Evolutionary conservation across 2,113 vertebrate genomes (phyloP), one percentile per base, ranked within the genome.

Genomic region (Pollimyrus isidori): DNA sequence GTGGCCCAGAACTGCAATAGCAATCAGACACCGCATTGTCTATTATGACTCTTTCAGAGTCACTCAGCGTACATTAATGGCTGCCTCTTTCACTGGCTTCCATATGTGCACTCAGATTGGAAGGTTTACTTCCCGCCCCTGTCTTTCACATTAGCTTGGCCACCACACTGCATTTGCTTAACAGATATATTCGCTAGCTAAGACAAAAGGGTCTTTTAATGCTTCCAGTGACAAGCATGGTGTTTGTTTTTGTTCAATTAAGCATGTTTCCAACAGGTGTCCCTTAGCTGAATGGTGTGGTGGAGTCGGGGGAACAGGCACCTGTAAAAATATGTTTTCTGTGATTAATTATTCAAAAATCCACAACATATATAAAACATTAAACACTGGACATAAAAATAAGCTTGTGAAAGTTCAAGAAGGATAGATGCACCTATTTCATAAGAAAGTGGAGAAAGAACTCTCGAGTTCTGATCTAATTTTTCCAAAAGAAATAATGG

Each of bases 1-100:
- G 30, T 19, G 30, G 69, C 69, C 30, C 69, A 65, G 0, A 11
- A 65, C 23, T 58, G 21, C 56, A 19, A 58, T 23, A 7, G 56
- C 58, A 80, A 17, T 17, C 76, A 96, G 95, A 35, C 35, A 1
- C 35, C 1, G 35, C 35, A 35, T 35, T 35, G 35, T 35, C 35
- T 35, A 35, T 35, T 35, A 35, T 35, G 35, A 35, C 35, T 35
- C 35, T 35, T 35, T 35, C 35, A 35, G n/a, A n/a, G n/a, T 95
- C 95, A 94, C 93, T 96, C 96, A 95, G 95, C 95, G 90, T 95
- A 95, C 96, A 96, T 96, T 96, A 97, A 97, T 97, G 95, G 96
- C 95, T 94, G 94, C 95, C 95, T 94, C 94, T 95, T 94, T 94
- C 94, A 92, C 90, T 92, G 94, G 94, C 93, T 93, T 93, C 94